Evolutionary conservation across 2,113 vertebrate genomes (phyloP).

Genomic region (Trogon melanurus): DNA sequence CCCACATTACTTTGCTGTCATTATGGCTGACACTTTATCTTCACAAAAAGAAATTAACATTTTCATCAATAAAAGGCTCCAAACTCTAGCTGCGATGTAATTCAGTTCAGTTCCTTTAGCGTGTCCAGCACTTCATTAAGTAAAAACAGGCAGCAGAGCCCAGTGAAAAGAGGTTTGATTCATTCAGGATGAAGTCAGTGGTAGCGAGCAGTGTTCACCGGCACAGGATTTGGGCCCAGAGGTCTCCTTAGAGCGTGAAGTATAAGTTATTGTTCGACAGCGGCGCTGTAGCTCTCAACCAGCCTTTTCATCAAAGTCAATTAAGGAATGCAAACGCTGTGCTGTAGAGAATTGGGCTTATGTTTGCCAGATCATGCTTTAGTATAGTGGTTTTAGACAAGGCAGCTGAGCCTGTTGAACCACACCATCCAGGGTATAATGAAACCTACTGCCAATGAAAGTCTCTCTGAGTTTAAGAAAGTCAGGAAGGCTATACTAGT

Average conservation of each 20-base stretch:
- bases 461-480: not conserved
- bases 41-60: constrained; percentile 53
- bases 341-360: not conserved
- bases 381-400: not conserved
- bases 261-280: not conserved
- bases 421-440: not conserved
- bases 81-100: constrained; percentile 53
- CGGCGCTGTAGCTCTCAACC: not conserved
- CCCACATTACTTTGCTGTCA: constrained; percentile 36
- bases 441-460: not conserved
- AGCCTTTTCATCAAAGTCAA: constrained; percentile 45
- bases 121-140: constrained; percentile 55
- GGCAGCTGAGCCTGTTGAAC: not conserved
- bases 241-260: not conserved
- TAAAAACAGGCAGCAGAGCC: constrained; percentile 26
- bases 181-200: constrained; percentile 44
- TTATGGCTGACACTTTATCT: constrained; percentile 47
- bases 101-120: constrained; percentile 52
- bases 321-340: not conserved
- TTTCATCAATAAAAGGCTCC: constrained; percentile 54
- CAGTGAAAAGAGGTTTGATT: constrained; percentile 40
- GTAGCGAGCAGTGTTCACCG: not conserved
- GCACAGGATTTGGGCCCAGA: not conserved
- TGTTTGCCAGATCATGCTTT: not conserved
- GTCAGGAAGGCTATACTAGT: not conserved